phyloP scores from a whole-genome alignment of 2,113 vertebrate species.

The Hypomesus transpacificus region DNA sequence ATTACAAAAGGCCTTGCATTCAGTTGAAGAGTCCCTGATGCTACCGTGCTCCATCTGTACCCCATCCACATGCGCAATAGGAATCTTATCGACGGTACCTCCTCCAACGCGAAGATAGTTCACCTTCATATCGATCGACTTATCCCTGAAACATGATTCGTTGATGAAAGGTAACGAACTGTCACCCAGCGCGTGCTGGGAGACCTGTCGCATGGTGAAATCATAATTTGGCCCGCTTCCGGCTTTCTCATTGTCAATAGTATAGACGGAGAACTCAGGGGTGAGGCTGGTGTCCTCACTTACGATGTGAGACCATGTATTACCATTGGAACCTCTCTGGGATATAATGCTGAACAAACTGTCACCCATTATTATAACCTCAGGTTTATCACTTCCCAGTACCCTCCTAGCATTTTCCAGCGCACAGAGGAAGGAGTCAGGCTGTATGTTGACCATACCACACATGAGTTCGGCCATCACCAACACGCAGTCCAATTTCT shows the following conservation, averaged over 20 bases:
- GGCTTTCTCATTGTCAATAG: no score
- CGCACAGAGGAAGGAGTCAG: background rate
- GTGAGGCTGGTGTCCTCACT: background rate
- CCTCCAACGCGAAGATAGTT: no score
- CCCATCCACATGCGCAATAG: background rate
- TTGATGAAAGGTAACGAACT: no score
- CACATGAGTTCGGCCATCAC: background rate
- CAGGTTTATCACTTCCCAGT: no score
- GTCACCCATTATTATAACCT: background rate
- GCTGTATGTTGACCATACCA: background rate
- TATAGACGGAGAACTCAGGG: no score
- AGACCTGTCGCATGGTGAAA: no score
- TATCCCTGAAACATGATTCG: no score
- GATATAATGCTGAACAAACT: no score
- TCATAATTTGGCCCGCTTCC: no score
- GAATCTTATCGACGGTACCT: background rate
- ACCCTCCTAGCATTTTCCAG: background rate
- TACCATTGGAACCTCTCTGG: background rate
- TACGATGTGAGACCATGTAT: background rate
- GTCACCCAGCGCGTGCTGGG: no score
- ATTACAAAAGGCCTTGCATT: conserved; percentile 1
- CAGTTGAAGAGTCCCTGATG: background rate
- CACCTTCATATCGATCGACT: no score
- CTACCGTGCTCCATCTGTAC: background rate
- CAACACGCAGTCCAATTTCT: background rate